Percentiles rank a stretch among this genome's conserved stretches.
Conservation (phyloP, 2,113 vertebrate species). For the Syngnathoides biaculeatus region DNA sequence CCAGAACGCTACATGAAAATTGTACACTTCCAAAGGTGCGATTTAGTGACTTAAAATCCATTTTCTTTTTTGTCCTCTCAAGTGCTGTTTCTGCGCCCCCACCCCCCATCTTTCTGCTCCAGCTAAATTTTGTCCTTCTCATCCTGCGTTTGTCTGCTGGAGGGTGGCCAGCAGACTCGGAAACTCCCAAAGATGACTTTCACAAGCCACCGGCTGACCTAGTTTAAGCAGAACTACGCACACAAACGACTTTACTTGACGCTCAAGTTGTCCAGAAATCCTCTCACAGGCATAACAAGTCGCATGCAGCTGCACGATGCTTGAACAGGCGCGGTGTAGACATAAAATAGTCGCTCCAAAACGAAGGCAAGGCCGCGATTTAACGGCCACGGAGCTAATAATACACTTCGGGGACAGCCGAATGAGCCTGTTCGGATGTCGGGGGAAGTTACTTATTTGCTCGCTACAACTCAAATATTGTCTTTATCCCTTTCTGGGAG, state of each 20-base stretch:
- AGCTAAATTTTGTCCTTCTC: background rate
- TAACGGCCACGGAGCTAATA: conserved; percentile 35
- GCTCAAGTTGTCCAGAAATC: conserved; percentile 39
- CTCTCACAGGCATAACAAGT: background rate
- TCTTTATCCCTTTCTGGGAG: background rate
- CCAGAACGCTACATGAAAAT: too few species aligned
- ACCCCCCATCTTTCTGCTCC: background rate
- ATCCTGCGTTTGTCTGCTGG: conserved; percentile 28
- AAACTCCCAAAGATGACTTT: conserved; percentile 70
- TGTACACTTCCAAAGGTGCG: too few species aligned
- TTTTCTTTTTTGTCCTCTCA: background rate
- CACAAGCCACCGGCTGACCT: conserved; percentile 62
- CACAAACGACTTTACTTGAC: conserved; percentile 39
- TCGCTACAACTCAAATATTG: conserved; percentile 4
- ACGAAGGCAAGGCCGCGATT: conserved; percentile 15
- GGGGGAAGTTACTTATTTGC: conserved; percentile 11
- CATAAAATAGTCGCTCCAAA: conserved; percentile 29
- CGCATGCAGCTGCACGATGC: background rate
- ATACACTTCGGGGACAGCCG: conserved; percentile 24
- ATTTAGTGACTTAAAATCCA: too few species aligned
- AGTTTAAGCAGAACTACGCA: conserved; percentile 37
- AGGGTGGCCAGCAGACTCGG: conserved; percentile 44
- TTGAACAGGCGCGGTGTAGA: background rate
- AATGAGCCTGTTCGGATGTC: conserved; percentile 16
- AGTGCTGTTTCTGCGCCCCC: too few species aligned